These are phyloP conservation scores for Sycophila texana DNA, from an alignment of 2,888 invertebrate species.

Conservation along the genomic window DNA sequence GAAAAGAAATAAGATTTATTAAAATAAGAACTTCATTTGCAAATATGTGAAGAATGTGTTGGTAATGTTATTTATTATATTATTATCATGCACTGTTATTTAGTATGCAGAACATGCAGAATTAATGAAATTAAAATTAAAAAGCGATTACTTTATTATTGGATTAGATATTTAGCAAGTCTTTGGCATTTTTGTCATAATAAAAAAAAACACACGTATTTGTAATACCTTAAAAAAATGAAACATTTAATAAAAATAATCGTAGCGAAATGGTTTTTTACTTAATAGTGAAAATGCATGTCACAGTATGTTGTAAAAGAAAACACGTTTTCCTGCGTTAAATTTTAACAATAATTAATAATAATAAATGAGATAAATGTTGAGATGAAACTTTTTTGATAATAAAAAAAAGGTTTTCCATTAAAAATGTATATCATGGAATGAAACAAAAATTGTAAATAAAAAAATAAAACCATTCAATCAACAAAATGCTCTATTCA, in stretches of 20 bases:
- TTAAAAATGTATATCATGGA: background rate
- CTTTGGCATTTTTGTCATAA: constrained; percentile 18
- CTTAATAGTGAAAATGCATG: background rate
- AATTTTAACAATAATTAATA: no score
- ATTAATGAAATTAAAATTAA: constrained; percentile 7
- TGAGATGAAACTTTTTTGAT: background rate
- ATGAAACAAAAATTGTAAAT: constrained; percentile 6
- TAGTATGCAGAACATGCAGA: constrained; percentile 1
- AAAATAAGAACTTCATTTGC: background rate
- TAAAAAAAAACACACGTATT: constrained; percentile 1
- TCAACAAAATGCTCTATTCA: constrained; percentile 22
- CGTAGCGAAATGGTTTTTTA: constrained; percentile 2
- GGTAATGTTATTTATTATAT: background rate
- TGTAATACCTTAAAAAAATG: background rate
- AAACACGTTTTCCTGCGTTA: background rate
- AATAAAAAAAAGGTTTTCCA: constrained; percentile 1
- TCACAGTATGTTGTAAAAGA: background rate
- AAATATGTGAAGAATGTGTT: background rate
- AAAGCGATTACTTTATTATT: constrained; percentile 1
- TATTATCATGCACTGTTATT: constrained; percentile 16
- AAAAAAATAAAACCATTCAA: constrained; percentile 22
- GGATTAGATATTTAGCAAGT: constrained; percentile 25
- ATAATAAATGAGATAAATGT: background rate
- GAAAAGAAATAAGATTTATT: constrained; percentile 66
- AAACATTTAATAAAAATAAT: background rate